These are phyloP conservation scores for Netelia inedita DNA, from an alignment of 2,888 invertebrate species.

Conservation along the genomic window DNA sequence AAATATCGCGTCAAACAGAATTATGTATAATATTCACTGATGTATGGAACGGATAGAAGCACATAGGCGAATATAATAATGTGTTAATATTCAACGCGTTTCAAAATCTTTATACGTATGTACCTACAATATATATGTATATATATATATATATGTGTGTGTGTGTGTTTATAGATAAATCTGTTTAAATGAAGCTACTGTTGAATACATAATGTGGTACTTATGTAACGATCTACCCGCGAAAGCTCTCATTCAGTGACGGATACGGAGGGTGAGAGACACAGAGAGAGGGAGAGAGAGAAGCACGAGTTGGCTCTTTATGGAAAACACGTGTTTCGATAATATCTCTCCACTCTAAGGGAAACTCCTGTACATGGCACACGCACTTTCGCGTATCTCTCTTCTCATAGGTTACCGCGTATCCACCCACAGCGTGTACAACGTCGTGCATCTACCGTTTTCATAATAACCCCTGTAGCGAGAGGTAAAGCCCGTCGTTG, in stretches of 20 bases:
- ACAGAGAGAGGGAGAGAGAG: too few relatives aligned
- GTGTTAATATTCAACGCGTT: conserved; percentile 10
- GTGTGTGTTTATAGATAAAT: neutral
- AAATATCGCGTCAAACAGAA: conserved; percentile 41
- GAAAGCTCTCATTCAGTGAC: conserved; percentile 16
- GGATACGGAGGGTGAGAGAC: neutral
- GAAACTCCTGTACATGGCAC: conserved; percentile 49
- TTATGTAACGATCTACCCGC: conserved; percentile 59
- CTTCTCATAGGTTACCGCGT: conserved; percentile 9
- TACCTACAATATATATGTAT: neutral
- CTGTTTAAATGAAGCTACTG: neutral
- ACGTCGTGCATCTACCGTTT: conserved; percentile 28
- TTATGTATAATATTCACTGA: neutral
- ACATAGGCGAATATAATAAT: conserved; percentile 26
- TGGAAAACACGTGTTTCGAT: conserved; percentile 68
- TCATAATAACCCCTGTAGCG: conserved; percentile 53
- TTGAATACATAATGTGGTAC: conserved; percentile 36
- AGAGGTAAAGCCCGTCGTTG: conserved; percentile 30
- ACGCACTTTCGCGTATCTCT: conserved; percentile 34
- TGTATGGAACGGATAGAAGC: neutral
- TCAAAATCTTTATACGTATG: neutral
- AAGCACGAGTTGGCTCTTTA: conserved; percentile 38
- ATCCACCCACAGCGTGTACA: conserved; percentile 16
- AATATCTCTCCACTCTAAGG: conserved; percentile 46
- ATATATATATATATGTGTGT: neutral